These are phyloP conservation scores for Lycocerus yunnanus DNA, from an alignment of 2,888 invertebrate genomes.

Conservation along the genomic window DNA sequence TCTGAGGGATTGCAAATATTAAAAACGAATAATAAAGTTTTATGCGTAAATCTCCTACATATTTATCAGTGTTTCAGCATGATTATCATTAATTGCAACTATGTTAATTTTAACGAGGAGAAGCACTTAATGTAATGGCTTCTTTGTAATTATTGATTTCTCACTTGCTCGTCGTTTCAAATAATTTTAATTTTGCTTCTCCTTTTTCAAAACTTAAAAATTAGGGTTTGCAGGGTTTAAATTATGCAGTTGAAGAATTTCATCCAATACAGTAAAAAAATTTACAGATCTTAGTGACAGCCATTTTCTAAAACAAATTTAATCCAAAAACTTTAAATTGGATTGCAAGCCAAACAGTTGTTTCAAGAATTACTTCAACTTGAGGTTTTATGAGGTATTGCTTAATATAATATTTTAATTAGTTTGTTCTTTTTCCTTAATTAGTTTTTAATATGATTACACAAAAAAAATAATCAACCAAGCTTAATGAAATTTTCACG, in stretches of 20 bases:
- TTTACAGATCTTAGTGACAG: slow-evolving; percentile 4
- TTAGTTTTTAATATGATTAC: neutral
- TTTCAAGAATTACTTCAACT: neutral
- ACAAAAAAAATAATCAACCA: neutral
- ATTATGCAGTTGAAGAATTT: neutral
- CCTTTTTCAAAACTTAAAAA: neutral
- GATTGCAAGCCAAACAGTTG: slow-evolving; percentile 4
- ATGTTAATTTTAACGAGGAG: neutral
- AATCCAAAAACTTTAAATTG: neutral
- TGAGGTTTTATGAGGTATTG: slow-evolving; percentile 1
- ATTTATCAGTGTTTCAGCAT: neutral
- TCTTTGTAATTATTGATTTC: neutral
- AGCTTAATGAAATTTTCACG: neutral
- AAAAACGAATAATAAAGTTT: neutral
- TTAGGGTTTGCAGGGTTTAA: neutral
- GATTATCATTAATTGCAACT: neutral
- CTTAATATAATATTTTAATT: slow-evolving; percentile 4
- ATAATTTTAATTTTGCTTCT: neutral
- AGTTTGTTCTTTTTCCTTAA: neutral
- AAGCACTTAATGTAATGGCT: neutral
- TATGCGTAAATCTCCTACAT: neutral
- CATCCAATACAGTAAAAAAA: neutral
- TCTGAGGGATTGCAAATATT: too few relatives aligned
- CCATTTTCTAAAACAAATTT: slow-evolving; percentile 2
- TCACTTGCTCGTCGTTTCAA: neutral